Conservation (phyloP, 2,888 invertebrate species). For the Aspidiotus destructor region DNA sequence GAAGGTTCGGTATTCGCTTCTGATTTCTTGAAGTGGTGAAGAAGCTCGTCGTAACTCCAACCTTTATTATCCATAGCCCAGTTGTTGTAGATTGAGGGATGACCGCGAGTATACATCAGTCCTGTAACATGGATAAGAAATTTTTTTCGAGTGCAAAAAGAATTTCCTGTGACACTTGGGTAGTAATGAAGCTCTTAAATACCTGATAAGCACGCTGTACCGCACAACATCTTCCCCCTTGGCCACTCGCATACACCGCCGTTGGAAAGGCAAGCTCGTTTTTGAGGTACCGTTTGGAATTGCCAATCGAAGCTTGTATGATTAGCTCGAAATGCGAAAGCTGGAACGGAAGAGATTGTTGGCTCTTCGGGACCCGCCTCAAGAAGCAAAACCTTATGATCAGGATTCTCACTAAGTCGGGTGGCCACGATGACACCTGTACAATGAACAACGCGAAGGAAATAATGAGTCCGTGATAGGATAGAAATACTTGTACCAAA, state of each 20-base stretch:
- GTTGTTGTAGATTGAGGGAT: constrained; percentile 59
- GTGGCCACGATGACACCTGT: constrained; percentile 46
- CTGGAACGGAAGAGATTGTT: constrained; percentile 43
- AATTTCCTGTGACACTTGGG: neutral
- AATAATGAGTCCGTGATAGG: too few relatives aligned
- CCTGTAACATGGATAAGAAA: constrained; percentile 37
- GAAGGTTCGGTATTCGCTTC: constrained; percentile 41
- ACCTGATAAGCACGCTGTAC: constrained; percentile 37
- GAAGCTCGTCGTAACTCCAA: constrained; percentile 45
- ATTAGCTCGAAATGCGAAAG: constrained; percentile 42
- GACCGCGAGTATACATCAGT: constrained; percentile 53
- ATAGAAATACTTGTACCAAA: too few relatives aligned
- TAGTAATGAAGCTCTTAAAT: neutral
- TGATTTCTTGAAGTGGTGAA: constrained; percentile 43
- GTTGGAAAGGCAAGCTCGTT: constrained; percentile 39
- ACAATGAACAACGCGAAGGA: constrained; percentile 27
- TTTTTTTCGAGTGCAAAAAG: neutral
- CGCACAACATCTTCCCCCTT: constrained; percentile 43
- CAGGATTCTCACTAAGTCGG: constrained; percentile 44
- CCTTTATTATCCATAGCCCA: constrained; percentile 52
- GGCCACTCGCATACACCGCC: constrained; percentile 45
- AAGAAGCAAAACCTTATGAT: constrained; percentile 43
- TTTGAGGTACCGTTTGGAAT: constrained; percentile 46
- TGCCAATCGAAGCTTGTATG: constrained; percentile 46
- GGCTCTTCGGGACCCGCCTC: constrained; percentile 47